Conservation (phyloP, 2,113 vertebrate species). For the Cephalopterus ornatus region DNA sequence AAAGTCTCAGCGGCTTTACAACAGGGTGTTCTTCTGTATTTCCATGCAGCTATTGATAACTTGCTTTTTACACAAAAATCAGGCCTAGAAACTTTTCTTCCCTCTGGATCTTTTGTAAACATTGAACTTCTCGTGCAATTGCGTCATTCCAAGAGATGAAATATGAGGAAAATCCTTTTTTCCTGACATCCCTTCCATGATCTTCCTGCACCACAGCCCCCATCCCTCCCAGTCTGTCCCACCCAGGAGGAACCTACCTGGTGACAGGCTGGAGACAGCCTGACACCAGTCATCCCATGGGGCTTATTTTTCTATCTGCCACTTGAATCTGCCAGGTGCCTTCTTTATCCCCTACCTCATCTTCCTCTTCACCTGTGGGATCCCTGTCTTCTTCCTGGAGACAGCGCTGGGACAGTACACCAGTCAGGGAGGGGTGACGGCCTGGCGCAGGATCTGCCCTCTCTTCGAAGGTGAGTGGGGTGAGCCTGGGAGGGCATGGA, state of each 20-base stretch:
- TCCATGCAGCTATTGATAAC: not conserved
- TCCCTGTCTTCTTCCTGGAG: slow-evolving; percentile 91
- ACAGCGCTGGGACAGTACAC: slow-evolving; percentile 90
- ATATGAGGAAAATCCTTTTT: not conserved
- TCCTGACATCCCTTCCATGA: not conserved
- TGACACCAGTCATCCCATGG: not conserved
- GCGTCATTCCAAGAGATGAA: not conserved
- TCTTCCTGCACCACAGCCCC: rapidly evolving
- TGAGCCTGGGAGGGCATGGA: not conserved
- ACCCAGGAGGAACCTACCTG: not conserved
- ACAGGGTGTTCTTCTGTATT: not conserved
- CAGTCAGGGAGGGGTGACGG: slow-evolving; percentile 87
- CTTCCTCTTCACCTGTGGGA: slow-evolving; percentile 92
- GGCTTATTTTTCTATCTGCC: not conserved
- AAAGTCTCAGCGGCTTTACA: not conserved
- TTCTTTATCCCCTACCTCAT: slow-evolving; percentile 96
- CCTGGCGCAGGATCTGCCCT: slow-evolving; percentile 91
- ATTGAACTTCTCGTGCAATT: not conserved
- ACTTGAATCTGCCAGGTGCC: slow-evolving; percentile 77
- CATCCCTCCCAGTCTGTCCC: not conserved
- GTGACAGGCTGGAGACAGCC: not conserved
- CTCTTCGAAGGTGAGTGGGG: slow-evolving; percentile 87
- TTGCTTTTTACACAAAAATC: not conserved
- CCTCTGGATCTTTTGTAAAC: not conserved
- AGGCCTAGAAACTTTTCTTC: not conserved